Evolutionary conservation across 2,888 invertebrate species (phyloP).

Genomic region (Hipparchia sbordonii): DNA sequence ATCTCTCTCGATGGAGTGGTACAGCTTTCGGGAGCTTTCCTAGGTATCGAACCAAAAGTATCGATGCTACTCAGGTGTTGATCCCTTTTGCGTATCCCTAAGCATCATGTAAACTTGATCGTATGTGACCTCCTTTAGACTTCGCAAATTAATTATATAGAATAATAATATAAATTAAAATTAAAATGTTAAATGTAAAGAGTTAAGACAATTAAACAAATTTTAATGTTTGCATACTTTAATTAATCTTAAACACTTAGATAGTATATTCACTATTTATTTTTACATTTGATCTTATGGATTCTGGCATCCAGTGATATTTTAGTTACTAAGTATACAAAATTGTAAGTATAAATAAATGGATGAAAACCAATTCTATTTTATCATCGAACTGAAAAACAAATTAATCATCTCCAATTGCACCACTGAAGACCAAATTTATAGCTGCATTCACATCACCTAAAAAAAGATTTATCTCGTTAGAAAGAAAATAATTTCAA

Average conservation of each 20-base stretch:
- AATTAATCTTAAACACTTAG: conserved; percentile 16
- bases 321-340: conserved; percentile 55
- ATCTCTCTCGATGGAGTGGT: too few relatives aligned
- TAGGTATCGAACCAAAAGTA: too few relatives aligned
- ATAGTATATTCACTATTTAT: conserved; percentile 33
- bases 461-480: conserved; percentile 50
- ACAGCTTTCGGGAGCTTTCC: too few relatives aligned
- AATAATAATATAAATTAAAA: background rate
- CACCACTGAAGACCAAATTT: conserved; percentile 90
- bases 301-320: conserved; percentile 65
- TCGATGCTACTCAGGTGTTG: too few relatives aligned
- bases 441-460: conserved; percentile 96
- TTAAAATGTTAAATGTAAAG: background rate
- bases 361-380: conserved; percentile 38
- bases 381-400: conserved; percentile 17
- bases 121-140: background rate
- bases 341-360: conserved; percentile 54
- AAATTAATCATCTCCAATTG: conserved; percentile 64
- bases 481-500: background rate
- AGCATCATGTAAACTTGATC: too few relatives aligned
- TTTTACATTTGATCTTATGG: conserved; percentile 50
- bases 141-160: background rate
- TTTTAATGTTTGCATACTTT: conserved; percentile 28
- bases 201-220: conserved; percentile 15
- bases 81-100: too few relatives aligned